phyloP scores from a whole-genome alignment of 2,888 invertebrate genomes.

The Leptura quadrifasciata region DNA sequence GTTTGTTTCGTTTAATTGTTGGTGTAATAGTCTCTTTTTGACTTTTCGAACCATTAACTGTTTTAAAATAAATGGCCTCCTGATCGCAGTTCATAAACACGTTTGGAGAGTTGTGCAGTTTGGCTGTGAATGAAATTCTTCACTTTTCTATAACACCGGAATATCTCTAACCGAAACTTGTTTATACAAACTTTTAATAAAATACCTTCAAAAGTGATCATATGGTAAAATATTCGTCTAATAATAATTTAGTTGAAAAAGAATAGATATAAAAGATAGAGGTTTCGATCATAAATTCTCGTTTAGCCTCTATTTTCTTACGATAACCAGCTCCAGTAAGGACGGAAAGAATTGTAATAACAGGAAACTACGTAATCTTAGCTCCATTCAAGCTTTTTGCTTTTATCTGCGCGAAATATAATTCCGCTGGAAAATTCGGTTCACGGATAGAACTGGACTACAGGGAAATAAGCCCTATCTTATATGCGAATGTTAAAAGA shows the following conservation, averaged over 20 bases:
- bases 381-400: constrained; percentile 63
- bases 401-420: constrained; percentile 69
- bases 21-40: no score
- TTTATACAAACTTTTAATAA: constrained; percentile 21
- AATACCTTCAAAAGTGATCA: constrained; percentile 22
- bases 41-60: no score
- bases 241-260: constrained; percentile 18
- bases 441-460: constrained; percentile 69
- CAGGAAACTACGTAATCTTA: constrained; percentile 63
- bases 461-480: constrained; percentile 71
- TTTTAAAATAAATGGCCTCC: not conserved
- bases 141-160: not conserved
- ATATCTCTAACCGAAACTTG: constrained; percentile 4
- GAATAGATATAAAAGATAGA: constrained; percentile 33
- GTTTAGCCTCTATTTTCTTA: constrained; percentile 64
- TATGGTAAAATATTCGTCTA: constrained; percentile 33
- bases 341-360: constrained; percentile 61
- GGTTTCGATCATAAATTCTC: constrained; percentile 64
- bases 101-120: not conserved
- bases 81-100: not conserved
- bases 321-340: constrained; percentile 63
- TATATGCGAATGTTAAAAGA: constrained; percentile 71
- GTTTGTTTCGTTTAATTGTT: no score
- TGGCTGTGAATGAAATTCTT: not conserved
- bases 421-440: constrained; percentile 64